Evolutionary conservation across 2,113 vertebrate species (phyloP).

Genomic region (Myrmecophaga tridactyla): DNA sequence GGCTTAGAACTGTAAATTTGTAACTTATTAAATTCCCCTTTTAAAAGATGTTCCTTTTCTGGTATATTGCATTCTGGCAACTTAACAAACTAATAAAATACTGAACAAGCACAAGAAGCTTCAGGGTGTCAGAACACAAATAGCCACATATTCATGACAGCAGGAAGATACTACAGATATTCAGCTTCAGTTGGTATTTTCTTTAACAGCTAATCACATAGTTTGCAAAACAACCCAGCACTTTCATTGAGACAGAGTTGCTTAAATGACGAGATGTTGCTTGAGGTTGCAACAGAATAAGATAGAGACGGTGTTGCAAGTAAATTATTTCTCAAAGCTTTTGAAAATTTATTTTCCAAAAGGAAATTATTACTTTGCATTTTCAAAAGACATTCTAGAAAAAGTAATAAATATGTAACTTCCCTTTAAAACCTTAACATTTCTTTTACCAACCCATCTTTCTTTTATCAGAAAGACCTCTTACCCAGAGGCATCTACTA

Average conservation of each 20-base stretch:
- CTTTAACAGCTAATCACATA: background rate
- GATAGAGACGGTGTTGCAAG: constrained; percentile 2
- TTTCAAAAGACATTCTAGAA: background rate
- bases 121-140: background rate
- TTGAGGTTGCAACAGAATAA: constrained; percentile 15
- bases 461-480: constrained; percentile 16
- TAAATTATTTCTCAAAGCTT: constrained; percentile 35
- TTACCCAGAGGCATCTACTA: background rate
- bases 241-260: background rate
- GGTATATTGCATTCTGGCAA: too few species aligned
- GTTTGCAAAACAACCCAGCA: constrained; percentile 21
- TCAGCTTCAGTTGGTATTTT: constrained; percentile 31
- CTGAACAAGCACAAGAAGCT: constrained; percentile 24
- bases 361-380: background rate
- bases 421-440: constrained; percentile 17
- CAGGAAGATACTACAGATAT: background rate
- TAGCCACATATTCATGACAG: background rate
- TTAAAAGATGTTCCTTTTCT: too few species aligned
- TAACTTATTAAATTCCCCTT: too few species aligned
- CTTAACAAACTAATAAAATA: too few species aligned
- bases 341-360: constrained; percentile 31
- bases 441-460: background rate
- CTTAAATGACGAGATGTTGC: constrained; percentile 9
- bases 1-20: too few species aligned
- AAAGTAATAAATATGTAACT: constrained; percentile 20